Evolutionary conservation across 2,888 invertebrate genomes (phyloP), one percentile per base, ranked within the genome.

Genomic region (Urechis unicinctus): DNA sequence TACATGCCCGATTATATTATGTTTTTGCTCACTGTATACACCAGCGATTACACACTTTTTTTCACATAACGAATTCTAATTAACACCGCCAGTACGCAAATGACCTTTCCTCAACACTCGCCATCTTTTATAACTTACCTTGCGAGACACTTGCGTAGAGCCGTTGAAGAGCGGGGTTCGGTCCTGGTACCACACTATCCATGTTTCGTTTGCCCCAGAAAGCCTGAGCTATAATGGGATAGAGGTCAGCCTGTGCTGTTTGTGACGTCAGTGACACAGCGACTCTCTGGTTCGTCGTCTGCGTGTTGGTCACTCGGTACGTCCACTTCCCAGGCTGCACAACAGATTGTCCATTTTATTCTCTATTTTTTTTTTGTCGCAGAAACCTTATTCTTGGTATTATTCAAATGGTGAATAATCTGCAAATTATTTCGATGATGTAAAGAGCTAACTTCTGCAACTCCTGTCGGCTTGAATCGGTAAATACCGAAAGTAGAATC

Each of bases 101-200:
- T n/a, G n/a, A n/a, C n/a, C n/a, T n/a, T n/a, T n/a, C n/a, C n/a
- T n/a, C n/a, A n/a, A n/a, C n/a, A n/a, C n/a, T n/a, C n/a, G n/a
- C 9, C 9, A 17, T 22, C 9, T 6, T 9, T 9, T 13, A 41
- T 6, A 21, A 24, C 28, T 30, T 41, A 47, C 57, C 57, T 50
- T 57, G 46, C 3, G 57, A 57, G 17, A 57, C 54, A 41, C 53
- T 57, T 25, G 51, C 57, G 44, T 57, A 57, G 28, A 57, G 26
- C 21, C 25, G 4, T 31, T 57, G 57, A 26, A 9, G 30, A 9
- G n/a, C 44, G 9, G n/a, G n/a, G n/a, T n/a, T n/a, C n/a, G n/a
- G n/a, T n/a, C 25, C 44, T 2, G 44, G 24, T 6, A 17, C n/a
- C 6, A 52, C 30, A n/a, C 4, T 5, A 21, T 31, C 29, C 24